phyloP scores from a whole-genome alignment of 2,888 invertebrate species.

The Volucella zonaria region DNA sequence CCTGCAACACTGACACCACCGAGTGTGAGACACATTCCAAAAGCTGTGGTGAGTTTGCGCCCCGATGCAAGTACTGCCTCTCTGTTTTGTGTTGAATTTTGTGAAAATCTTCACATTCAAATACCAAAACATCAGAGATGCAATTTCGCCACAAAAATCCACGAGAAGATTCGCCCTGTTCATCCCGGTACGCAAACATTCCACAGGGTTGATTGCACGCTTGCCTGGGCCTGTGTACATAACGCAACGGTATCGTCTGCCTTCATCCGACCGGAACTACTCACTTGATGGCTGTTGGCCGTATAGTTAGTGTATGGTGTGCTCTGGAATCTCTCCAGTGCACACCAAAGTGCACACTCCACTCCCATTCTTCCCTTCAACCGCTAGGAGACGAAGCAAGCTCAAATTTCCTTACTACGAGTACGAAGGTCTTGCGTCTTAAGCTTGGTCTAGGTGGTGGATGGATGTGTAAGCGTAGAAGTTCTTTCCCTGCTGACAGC shows the following conservation, averaged over 20 bases:
- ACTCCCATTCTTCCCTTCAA: neutral
- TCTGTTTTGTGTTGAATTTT: conserved; percentile 70
- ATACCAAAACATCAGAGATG: conserved; percentile 50
- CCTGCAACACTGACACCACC: conserved; percentile 4
- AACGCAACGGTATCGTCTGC: conserved; percentile 53
- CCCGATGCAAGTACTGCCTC: neutral
- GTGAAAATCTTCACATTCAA: neutral
- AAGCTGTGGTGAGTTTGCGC: conserved; percentile 57
- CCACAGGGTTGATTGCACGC: conserved; percentile 58
- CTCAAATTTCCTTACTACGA: conserved; percentile 58
- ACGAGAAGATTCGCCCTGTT: conserved; percentile 62
- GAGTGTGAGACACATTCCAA: conserved; percentile 5
- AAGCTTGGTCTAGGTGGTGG: conserved; percentile 9
- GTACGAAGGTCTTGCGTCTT: conserved; percentile 53
- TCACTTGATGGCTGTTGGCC: conserved; percentile 57
- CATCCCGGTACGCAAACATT: conserved; percentile 52
- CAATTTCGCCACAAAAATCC: conserved; percentile 45
- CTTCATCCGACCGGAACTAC: conserved; percentile 70
- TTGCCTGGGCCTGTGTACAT: conserved; percentile 46
- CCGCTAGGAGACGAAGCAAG: conserved; percentile 26
- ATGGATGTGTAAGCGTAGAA: conserved; percentile 23
- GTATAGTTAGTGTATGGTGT: conserved; percentile 9
- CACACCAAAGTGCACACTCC: conserved; percentile 45
- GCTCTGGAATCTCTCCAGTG: conserved; percentile 57
- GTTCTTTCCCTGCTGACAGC: conserved; percentile 70